Conservation (phyloP, 1,140 invertebrate species). For the Thrips palmi region DNA sequence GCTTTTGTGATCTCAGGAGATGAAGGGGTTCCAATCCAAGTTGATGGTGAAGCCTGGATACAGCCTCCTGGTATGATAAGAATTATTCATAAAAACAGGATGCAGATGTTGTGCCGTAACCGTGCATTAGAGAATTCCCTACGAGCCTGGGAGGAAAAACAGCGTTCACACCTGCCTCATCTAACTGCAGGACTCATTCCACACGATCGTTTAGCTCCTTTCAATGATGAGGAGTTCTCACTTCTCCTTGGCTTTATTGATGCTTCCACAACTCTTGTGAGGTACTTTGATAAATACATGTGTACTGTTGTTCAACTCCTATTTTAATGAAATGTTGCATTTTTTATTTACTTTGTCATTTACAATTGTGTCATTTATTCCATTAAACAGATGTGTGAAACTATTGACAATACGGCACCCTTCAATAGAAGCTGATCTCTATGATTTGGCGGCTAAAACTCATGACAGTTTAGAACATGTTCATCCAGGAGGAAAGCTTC, state of each 20-base stretch:
- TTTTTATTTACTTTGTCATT: constrained; percentile 5
- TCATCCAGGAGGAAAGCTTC: constrained; percentile 59
- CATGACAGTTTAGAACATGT: constrained; percentile 57
- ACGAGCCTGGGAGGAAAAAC: constrained; percentile 87
- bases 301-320: no score
- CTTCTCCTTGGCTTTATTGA: constrained; percentile 65
- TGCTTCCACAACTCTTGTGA: constrained; percentile 56
- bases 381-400: constrained; percentile 47
- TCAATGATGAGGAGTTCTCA: constrained; percentile 52
- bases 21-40: constrained; percentile 77
- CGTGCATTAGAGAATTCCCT: constrained; percentile 73
- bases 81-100: constrained; percentile 90
- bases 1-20: constrained; percentile 28
- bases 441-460: constrained; percentile 50
- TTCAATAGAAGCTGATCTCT: constrained; percentile 42
- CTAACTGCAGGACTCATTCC: constrained; percentile 13
- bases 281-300: constrained; percentile 24
- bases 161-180: constrained; percentile 33
- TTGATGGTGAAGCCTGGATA: constrained; percentile 97
- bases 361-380: constrained; percentile 8
- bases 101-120: constrained; percentile 87
- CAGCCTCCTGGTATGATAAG: constrained; percentile 89
- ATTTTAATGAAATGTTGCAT: constrained; percentile 4
- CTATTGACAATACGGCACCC: constrained; percentile 44
- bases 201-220: constrained; percentile 21